Base-by-base conservation (phyloP, 2,888 invertebrate genomes). In the Mayetiola destructor region DNA sequence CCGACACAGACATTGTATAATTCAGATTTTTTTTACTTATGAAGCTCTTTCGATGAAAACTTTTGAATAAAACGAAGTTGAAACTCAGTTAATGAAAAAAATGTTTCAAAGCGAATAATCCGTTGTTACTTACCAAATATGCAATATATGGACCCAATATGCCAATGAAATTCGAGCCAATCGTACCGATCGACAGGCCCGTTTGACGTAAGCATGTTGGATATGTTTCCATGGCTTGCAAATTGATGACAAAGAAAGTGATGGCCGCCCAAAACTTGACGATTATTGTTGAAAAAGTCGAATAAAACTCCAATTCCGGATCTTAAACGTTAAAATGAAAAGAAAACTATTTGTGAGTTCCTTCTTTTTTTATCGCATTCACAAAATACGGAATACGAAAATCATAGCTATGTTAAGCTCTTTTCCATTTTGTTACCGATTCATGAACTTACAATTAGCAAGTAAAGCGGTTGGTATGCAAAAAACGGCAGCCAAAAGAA, bases 181-280 rank as follows among this genome's bases (percentile, higher is more conserved):
- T 74, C 57, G 76, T 75, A 30, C 80, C 78, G 58, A 82, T 65
- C 1, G 81, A 77, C 62, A 79, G 75, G 56, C 82, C 83, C 8
- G 81, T 78, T 64, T 82, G 80, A 21, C 84, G 71, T 32, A 82
- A 69, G 62, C 79, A 79, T 0, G 83, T 83, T 14, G 83, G 83
- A 66, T 80, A 82, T 20, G 81, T 72, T 68, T 84, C 83, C 66
- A 82, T 75, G 58, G 78, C 77, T 60, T 82, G 77, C 56, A 83
- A 69, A 64, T 76, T 78, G 27, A 77, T 76, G 18, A 77, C 73
- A 63, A 80, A 80, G 66, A 78, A 80, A 6, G 77, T 73, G 23
- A 79, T 65, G 3, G 78, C 77, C 57, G 77, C 72, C 23, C 73
- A 70, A 61, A 79, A 72, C 65, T 79, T 77, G 58, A 76, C 73